Conservation (phyloP, 2,888 invertebrate species). For the Hirtodrosophila alboralis region DNA sequence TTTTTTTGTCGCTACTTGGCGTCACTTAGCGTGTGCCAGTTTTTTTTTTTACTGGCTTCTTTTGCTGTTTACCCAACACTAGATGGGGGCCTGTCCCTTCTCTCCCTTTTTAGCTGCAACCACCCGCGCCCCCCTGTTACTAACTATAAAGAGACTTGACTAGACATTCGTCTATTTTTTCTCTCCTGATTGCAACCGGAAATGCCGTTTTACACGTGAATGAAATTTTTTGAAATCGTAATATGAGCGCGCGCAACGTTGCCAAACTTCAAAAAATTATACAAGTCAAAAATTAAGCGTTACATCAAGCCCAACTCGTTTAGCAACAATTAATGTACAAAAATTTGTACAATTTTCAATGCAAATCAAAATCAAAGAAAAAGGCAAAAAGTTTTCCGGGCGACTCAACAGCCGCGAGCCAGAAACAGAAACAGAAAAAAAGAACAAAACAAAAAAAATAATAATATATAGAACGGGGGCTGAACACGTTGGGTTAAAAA, state of each 20-base stretch:
- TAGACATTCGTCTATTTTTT: slow-evolving; percentile 12
- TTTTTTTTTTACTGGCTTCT: slow-evolving; percentile 78
- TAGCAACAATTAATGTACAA: slow-evolving; percentile 68
- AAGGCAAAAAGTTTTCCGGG: slow-evolving; percentile 35
- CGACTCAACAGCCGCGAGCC: slow-evolving; percentile 31
- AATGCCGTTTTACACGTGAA: slow-evolving; percentile 81
- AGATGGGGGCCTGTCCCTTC: neutral
- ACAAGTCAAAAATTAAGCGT: slow-evolving; percentile 44
- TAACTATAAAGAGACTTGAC: too few relatives aligned
- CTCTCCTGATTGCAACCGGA: slow-evolving; percentile 74
- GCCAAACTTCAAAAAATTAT: slow-evolving; percentile 57
- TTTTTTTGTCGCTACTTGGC: slow-evolving; percentile 29
- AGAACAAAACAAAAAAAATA: slow-evolving; percentile 8
- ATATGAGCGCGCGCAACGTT: slow-evolving; percentile 42
- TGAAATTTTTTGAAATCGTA: slow-evolving; percentile 61
- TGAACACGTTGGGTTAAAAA: neutral
- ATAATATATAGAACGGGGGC: neutral
- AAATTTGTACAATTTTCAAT: slow-evolving; percentile 45
- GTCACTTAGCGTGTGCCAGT: slow-evolving; percentile 74
- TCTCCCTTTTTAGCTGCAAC: neutral
- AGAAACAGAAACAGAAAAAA: slow-evolving; percentile 32
- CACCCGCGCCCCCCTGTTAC: slow-evolving; percentile 3
- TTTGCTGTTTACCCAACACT: slow-evolving; percentile 61
- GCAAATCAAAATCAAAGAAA: slow-evolving; percentile 64
- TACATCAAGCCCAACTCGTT: slow-evolving; percentile 48